Percentiles rank a stretch among this genome's conserved stretches.
Evolutionary conservation across 2,113 vertebrate species (phyloP).

Genomic region (Barbus barbus): DNA sequence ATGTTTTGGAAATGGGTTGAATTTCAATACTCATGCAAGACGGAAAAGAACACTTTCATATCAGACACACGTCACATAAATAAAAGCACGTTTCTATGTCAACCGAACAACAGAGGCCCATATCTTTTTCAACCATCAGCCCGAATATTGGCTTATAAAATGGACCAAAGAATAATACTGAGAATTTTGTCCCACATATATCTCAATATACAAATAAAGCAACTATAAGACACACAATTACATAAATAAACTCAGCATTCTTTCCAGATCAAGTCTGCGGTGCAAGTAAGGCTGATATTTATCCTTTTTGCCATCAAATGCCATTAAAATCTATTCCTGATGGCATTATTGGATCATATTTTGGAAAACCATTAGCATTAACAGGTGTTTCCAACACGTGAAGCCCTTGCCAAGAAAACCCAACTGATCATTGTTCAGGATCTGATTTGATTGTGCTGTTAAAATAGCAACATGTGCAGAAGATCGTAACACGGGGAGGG

Average conservation of each 20-base stretch:
- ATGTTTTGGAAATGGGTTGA: conserved; percentile 55
- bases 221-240: conserved; percentile 57
- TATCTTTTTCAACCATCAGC: conserved; percentile 61
- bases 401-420: conserved; percentile 71
- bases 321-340: conserved; percentile 74
- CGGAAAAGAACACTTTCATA: conserved; percentile 56
- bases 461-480: conserved; percentile 58
- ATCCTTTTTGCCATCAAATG: conserved; percentile 61
- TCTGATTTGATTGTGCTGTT: conserved; percentile 72
- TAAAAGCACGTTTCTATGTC: conserved; percentile 58
- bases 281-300: conserved; percentile 63
- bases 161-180: conserved; percentile 50
- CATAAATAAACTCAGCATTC: conserved; percentile 73
- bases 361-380: conserved; percentile 72
- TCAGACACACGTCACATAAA: conserved; percentile 62
- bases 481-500: conserved; percentile 27
- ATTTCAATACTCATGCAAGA: conserved; percentile 55
- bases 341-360: conserved; percentile 75
- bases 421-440: conserved; percentile 71
- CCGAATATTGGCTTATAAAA: conserved; percentile 48
- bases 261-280: conserved; percentile 69
- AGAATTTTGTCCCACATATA: conserved; percentile 58
- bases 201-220: conserved; percentile 61
- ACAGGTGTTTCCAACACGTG: conserved; percentile 71
- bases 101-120: conserved; percentile 59